Conservation (phyloP, 2,797 vertebrate species). For the Adrianichthys oophorus region DNA sequence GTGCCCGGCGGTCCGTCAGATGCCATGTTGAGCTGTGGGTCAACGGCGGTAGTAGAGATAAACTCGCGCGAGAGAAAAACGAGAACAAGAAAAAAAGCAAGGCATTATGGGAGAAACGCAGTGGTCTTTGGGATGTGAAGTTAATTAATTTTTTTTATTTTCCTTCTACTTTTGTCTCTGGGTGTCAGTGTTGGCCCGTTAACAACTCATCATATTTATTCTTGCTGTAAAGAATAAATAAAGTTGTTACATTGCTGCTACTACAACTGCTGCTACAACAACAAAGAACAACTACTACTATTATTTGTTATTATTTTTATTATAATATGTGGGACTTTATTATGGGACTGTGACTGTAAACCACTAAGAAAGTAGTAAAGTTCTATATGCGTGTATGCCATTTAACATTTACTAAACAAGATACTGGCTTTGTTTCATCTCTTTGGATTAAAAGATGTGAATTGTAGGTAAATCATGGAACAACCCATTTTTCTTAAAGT, state of each 20-base stretch:
- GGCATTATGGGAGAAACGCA: conserved; percentile 14
- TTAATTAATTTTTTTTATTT: not conserved
- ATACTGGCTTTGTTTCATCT: too few species aligned
- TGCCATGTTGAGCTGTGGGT: conserved; percentile 72
- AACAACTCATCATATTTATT: too few species aligned
- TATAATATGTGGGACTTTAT: too few species aligned
- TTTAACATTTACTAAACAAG: too few species aligned
- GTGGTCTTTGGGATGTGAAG: conserved; percentile 32
- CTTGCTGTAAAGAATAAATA: too few species aligned
- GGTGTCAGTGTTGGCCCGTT: conserved; percentile 47
- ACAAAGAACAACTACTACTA: not conserved
- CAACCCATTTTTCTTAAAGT: too few species aligned
- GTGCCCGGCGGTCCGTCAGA: conserved; percentile 76
- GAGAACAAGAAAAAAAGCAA: not conserved
- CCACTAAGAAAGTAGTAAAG: too few species aligned
- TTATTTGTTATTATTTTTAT: too few species aligned
- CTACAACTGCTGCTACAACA: not conserved
- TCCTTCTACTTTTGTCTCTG: conserved; percentile 7
- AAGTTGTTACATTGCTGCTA: not conserved
- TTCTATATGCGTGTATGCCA: too few species aligned
- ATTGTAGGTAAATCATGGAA: too few species aligned
- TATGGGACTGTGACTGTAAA: too few species aligned
- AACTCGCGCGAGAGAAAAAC: conserved; percentile 31
- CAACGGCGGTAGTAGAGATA: conserved; percentile 39
- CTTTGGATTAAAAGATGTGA: too few species aligned